These are phyloP conservation scores for Haemorhous mexicanus DNA, from an alignment of 2,113 vertebrate species.

Conservation along the genomic window DNA sequence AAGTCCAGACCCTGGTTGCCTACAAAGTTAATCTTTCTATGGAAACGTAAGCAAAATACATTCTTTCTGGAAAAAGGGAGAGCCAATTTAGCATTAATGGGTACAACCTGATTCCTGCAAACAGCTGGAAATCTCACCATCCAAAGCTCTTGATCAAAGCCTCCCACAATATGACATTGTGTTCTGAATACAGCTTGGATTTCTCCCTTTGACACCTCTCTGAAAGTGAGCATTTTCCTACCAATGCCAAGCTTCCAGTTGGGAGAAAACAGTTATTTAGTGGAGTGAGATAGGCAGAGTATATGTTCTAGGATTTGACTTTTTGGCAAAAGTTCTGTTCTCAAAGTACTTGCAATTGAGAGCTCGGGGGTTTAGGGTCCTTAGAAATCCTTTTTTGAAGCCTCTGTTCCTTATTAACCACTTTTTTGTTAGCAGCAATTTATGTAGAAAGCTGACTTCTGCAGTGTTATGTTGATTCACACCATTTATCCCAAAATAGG, in stretches of 20 bases:
- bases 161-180: not conserved
- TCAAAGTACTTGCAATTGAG: not conserved
- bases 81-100: not conserved
- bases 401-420: not conserved
- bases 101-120: not conserved
- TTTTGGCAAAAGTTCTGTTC: not conserved
- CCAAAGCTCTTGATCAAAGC: not conserved
- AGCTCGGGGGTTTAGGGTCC: not conserved
- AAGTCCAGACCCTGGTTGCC: not conserved
- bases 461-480: not conserved
- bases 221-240: not conserved
- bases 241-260: not conserved
- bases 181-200: not conserved
- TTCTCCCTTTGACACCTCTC: not conserved
- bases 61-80: not conserved
- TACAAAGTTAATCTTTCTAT: not conserved
- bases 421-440: not conserved
- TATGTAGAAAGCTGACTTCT: not conserved
- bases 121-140: not conserved
- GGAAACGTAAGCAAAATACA: not conserved
- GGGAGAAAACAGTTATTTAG: not conserved
- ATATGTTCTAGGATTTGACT: not conserved
- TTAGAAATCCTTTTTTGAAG: not conserved
- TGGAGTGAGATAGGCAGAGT: not conserved
- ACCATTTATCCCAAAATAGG: not conserved